Base-by-base conservation (phyloP, 2,113 vertebrate species). In the Uria lomvia region DNA sequence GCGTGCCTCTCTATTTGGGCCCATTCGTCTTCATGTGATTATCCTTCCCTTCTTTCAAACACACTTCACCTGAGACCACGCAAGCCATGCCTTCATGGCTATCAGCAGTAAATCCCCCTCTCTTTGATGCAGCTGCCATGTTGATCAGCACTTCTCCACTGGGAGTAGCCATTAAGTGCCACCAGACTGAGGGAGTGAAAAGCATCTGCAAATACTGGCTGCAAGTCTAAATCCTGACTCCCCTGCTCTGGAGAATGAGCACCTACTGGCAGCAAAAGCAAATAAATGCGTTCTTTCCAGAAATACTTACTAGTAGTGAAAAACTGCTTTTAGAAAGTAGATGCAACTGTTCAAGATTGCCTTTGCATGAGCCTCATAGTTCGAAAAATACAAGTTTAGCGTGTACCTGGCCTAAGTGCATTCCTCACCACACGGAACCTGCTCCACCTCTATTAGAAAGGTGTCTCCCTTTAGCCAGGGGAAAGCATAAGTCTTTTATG, bases 261-360 rank as follows among this genome's bases (percentile, higher is more conserved):
- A 84, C 83, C 83, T 95, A 50, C 65, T 92, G 86, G 59, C 68
- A 92, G 60, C 42, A 92, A 83, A 86, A 66, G 45, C n/a, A 92
- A 88, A 88, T 42, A 76, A 78, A 92, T 36, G 26, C 14, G 30
- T 43, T 23, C 32, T 71, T 94, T 88, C 34, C 72, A 91, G 55
- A 92, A 88, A 36, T 62, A 92, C 14, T 52, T 79, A 43, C 15
- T 55, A 55, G 29, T 26, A 80, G 42, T 45, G 42, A 88, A 88
- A 78, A 88, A 5, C 0, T 38, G 3, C 3, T 62, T 77, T 38
- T 16, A 63, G 86, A 83, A 86, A 43, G 26, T 22, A 73, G 30
- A 42, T 70, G 52, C 17, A 83, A 24, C 27, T 62, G 15, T 62
- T 80, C 29, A 38, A 77, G 55, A 45, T 3, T 79, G 43, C 53